Percentiles rank a stretch among this genome's conserved stretches.
Evolutionary conservation across 2,113 vertebrate species (phyloP).

Genomic region (Emydura subglobosa): DNA sequence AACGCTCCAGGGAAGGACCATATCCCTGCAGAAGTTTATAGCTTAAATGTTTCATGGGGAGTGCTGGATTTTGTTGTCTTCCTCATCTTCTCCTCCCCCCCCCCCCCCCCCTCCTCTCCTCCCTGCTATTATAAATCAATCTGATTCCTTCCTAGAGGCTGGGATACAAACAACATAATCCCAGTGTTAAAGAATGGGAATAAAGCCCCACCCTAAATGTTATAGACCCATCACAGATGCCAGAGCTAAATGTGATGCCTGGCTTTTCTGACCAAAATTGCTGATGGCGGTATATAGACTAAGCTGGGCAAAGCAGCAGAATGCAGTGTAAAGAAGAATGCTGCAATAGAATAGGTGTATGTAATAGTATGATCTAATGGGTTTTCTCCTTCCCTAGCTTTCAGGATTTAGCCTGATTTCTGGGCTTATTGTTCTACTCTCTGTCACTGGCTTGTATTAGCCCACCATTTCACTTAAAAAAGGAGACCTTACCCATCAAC

Average conservation of each 20-base stretch:
- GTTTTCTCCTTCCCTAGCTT: neutral
- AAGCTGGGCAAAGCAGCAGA: neutral
- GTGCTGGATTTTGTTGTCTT: neutral
- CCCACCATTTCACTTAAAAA: neutral
- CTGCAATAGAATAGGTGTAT: neutral
- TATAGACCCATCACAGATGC: neutral
- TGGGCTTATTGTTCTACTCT: neutral
- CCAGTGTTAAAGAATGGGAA: neutral
- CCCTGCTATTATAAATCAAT: neutral
- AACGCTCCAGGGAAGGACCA: neutral
- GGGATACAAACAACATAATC: neutral
- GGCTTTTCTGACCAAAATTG: neutral
- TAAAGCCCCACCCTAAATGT: neutral
- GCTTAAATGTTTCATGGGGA: neutral
- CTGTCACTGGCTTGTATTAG: neutral
- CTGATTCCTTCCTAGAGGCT: neutral
- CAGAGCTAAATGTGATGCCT: neutral
- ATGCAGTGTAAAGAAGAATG: neutral
- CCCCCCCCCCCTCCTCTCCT: neutral
- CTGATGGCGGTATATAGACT: neutral
- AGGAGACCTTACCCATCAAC: neutral
- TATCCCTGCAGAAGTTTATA: neutral
- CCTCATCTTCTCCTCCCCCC: accelerated
- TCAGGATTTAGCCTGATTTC: neutral
- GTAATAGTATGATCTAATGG: neutral